A percentile compares a stretch with the other conserved stretches of the same genome.
These are phyloP conservation scores for Connochaetes taurinus DNA, from an alignment of 2,113 vertebrate species.

Conservation along the genomic window DNA sequence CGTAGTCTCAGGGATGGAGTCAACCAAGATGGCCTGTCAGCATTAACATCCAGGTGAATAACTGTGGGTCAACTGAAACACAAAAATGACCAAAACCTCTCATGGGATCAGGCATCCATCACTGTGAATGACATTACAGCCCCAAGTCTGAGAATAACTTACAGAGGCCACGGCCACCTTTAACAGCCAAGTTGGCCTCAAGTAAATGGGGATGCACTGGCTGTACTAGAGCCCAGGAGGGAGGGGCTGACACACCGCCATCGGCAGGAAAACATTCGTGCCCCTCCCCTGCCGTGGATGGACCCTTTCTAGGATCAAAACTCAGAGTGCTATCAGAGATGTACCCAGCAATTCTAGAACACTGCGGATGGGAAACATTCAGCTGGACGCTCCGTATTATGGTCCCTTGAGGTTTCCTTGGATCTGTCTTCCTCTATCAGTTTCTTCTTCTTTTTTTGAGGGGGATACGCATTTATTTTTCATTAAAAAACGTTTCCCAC, in stretches of 20 bases:
- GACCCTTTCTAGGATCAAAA: background rate
- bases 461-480: background rate
- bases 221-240: background rate
- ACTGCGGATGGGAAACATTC: background rate
- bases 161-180: background rate
- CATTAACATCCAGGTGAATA: background rate
- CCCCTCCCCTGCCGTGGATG: background rate
- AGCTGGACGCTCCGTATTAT: background rate
- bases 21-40: background rate
- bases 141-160: background rate
- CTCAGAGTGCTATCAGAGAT: background rate
- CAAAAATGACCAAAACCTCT: slow-evolving; percentile 12
- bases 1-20: background rate
- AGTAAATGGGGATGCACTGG: background rate
- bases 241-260: background rate
- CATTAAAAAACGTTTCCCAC: background rate
- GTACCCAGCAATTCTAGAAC: background rate
- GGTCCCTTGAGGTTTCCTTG: background rate
- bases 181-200: background rate
- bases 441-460: background rate
- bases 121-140: background rate
- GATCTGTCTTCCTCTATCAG: background rate
- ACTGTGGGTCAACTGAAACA: background rate
- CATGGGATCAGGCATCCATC: background rate
- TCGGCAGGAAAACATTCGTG: background rate